Percentiles rank a stretch among this genome's conserved stretches.
Conservation (phyloP, 1,140 invertebrate genomes). For the Lysiphlebus fabarum region DNA sequence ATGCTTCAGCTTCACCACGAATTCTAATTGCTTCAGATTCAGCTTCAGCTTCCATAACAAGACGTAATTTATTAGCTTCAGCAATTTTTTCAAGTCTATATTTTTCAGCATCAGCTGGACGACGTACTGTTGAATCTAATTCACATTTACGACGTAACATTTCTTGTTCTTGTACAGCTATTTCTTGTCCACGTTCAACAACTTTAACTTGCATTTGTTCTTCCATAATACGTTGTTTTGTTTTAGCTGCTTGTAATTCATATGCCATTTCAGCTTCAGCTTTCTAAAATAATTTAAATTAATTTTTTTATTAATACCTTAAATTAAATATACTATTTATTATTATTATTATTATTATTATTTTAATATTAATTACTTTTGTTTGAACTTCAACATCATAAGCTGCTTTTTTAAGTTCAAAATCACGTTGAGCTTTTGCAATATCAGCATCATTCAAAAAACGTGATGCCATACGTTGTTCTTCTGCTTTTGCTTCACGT, state of each 20-base stretch:
- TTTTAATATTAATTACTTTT: slow-evolving; percentile 64
- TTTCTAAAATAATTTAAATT: slow-evolving; percentile 58
- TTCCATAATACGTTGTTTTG: slow-evolving; percentile 92
- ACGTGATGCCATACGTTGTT: slow-evolving; percentile 88
- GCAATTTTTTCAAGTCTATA: slow-evolving; percentile 89
- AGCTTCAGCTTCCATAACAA: slow-evolving; percentile 89
- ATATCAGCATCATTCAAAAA: slow-evolving; percentile 95
- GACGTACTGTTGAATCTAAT: slow-evolving; percentile 83
- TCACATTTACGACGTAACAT: slow-evolving; percentile 81
- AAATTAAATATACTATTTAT: no score
- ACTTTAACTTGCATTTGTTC: slow-evolving; percentile 96
- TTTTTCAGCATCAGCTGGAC: slow-evolving; percentile 93
- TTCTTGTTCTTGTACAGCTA: slow-evolving; percentile 86
- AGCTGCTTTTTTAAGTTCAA: slow-evolving; percentile 94
- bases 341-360: slow-evolving; percentile 15
- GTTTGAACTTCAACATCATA: slow-evolving; percentile 97
- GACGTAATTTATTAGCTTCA: slow-evolving; percentile 82
- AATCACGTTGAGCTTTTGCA: slow-evolving; percentile 92
- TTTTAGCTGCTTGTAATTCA: slow-evolving; percentile 91
- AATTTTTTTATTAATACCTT: no score
- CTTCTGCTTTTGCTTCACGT: slow-evolving; percentile 92
- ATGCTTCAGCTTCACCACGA: slow-evolving; percentile 87
- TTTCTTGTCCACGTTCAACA: slow-evolving; percentile 89
- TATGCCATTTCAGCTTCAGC: slow-evolving; percentile 95
- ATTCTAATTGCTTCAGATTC: slow-evolving; percentile 84